Evolutionary conservation across 2,888 invertebrate species (phyloP), one percentile per base, ranked within the genome.

Genomic region (Electrophaes corylata): DNA sequence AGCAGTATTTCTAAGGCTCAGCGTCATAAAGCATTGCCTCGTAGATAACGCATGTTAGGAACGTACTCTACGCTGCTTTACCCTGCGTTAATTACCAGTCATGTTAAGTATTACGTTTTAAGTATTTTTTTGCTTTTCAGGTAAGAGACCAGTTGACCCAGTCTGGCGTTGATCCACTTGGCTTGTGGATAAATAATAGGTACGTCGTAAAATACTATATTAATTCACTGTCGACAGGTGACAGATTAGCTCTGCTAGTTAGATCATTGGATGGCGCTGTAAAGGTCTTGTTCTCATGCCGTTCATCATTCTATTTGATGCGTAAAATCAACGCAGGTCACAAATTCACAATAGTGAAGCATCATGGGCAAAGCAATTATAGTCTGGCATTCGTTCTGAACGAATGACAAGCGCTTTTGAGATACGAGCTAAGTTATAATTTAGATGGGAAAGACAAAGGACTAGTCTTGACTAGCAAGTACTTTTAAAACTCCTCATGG

Each of bases 161-260:
- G 75, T 57, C 73, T 85, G 86, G 83, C 83, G 65, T 29, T 50
- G 56, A 52, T 64, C 65, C 67, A 67, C 62, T 62, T 64, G 64
- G 65, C 63, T 60, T 52, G 29, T 60, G 43, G 40, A 60, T 44
- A 45, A 43, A 62, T 29, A 43, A 60, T 51, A 55, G 18, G 20
- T 43, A 44, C n/a, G 49, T 60, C 62, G 64, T 68, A 67, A 67
- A 74, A 67, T 46, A 70, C 66, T 66, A 55, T 57, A 53, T 61
- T 67, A 64, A 66, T 71, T 59, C 47, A 45, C 50, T 66, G 66
- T 71, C 73, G 65, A 39, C 65, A 57, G 59, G 65, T 64, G 64
- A 52, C 53, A 64, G 64, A 60, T 64, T 59, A 57, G 48, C 56
- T 53, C 31, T 60, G 61, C 60, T 69, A 77, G 74, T 45, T 63